These are phyloP conservation scores for Calypte anna DNA, from an alignment of 2,113 vertebrate species.

Conservation along the genomic window DNA sequence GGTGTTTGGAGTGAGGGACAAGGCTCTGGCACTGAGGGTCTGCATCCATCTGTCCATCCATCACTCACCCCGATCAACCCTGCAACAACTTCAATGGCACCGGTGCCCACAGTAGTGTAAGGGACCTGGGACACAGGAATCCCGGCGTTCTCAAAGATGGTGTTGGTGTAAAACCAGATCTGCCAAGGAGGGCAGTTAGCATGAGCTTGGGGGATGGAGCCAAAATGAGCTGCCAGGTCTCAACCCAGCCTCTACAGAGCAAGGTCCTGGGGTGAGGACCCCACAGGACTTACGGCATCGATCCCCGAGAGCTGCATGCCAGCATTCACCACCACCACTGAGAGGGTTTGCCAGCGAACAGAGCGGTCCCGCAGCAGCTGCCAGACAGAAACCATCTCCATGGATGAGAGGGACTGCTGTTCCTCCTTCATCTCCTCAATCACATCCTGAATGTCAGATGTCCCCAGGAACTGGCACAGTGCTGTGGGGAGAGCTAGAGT, in stretches of 20 bases:
- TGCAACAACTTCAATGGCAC: conserved; percentile 84
- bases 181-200: conserved; percentile 3
- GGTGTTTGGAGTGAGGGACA: background rate
- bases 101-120: conserved; percentile 88
- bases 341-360: conserved; percentile 85
- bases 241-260: background rate
- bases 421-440: conserved; percentile 90
- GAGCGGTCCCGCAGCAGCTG: conserved; percentile 78
- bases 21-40: background rate
- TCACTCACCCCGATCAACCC: conserved; percentile 86
- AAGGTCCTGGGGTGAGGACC: rapidly evolving
- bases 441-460: conserved; percentile 78
- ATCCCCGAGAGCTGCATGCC: conserved; percentile 94
- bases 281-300: conserved; percentile 78
- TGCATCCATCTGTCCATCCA: rapidly evolving
- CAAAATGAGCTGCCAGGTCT: background rate
- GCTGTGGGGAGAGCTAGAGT: conserved; percentile 55
- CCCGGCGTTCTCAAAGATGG: conserved; percentile 85
- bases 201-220: rapidly evolving
- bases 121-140: conserved; percentile 81
- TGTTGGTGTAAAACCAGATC: conserved; percentile 95
- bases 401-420: conserved; percentile 79
- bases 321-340: conserved; percentile 83
- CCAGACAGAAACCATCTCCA: conserved; percentile 76
- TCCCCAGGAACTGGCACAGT: conserved; percentile 78